Conservation (phyloP, 1,140 invertebrate genomes). For the Acromyrmex echinatior region DNA sequence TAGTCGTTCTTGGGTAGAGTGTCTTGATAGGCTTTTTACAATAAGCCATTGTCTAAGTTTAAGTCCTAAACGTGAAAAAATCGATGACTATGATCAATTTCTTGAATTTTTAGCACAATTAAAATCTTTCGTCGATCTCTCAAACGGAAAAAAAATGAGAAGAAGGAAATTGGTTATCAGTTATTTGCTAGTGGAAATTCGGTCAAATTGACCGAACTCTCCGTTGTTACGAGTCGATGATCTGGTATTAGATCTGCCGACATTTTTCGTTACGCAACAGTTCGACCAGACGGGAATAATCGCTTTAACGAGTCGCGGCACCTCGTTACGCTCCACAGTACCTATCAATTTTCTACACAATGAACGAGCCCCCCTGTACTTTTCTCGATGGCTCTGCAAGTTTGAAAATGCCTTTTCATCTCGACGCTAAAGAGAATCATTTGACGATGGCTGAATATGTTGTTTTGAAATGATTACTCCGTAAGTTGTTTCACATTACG, state of each 20-base stretch:
- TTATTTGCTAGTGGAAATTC: not conserved
- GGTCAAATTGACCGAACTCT: not conserved
- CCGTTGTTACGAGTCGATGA: conserved; percentile 8
- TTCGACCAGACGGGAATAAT: conserved; percentile 53
- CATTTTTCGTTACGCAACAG: conserved; percentile 63
- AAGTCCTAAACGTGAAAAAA: no score
- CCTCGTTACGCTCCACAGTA: conserved; percentile 62
- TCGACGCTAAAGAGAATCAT: not conserved
- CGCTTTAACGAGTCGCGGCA: conserved; percentile 65
- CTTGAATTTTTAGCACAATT: not conserved
- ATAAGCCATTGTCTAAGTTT: no score
- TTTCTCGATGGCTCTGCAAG: not conserved
- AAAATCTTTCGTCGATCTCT: not conserved
- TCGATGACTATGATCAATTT: no score
- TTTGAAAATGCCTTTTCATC: not conserved
- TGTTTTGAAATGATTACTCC: not conserved
- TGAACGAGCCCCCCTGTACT: not conserved
- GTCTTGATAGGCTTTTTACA: not conserved
- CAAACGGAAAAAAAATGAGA: not conserved
- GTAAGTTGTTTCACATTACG: not conserved
- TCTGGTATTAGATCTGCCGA: not conserved
- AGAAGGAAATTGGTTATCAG: not conserved
- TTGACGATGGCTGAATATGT: not conserved
- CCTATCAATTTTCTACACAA: conserved; percentile 52
- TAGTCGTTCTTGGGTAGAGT: not conserved